These are phyloP conservation scores for Mormyrops boulengeri DNA, from an alignment of 2,797 vertebrate species.

Conservation along the genomic window DNA sequence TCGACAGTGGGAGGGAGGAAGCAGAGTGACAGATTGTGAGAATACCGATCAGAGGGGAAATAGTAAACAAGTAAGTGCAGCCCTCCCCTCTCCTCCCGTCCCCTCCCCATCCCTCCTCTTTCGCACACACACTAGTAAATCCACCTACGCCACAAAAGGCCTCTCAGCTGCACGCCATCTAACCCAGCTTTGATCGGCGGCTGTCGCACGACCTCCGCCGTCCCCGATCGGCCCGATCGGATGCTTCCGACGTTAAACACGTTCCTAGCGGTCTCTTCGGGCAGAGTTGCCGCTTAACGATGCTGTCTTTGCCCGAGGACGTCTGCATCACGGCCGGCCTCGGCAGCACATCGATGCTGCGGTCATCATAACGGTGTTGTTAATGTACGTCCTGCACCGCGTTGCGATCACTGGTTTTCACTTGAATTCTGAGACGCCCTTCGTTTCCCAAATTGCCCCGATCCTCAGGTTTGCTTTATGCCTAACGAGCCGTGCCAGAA, in stretches of 20 bases:
- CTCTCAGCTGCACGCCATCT: not conserved
- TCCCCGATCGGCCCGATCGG: not conserved
- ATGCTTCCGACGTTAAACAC: not conserved
- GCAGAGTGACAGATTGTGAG: not conserved
- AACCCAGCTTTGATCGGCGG: not conserved
- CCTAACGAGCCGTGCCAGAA: not conserved
- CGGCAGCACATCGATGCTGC: not conserved
- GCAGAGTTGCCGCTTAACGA: not conserved
- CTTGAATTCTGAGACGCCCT: not conserved
- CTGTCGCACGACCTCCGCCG: not conserved
- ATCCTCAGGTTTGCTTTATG: not conserved
- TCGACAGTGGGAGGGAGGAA: not conserved
- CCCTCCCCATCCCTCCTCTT: slow-evolving; percentile 4
- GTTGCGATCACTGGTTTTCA: not conserved
- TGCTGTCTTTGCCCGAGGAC: not conserved
- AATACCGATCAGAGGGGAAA: slow-evolving; percentile 29
- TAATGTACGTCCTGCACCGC: not conserved
- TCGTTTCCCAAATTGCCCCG: not conserved
- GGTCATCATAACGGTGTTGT: not conserved
- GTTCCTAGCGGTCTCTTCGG: not conserved
- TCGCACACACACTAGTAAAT: slow-evolving; percentile 25
- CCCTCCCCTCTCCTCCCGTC: slow-evolving; percentile 14
- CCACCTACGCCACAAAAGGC: slow-evolving; percentile 25
- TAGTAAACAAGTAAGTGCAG: slow-evolving; percentile 27
- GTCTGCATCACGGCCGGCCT: not conserved